Evolutionary conservation across 2,888 invertebrate genomes (phyloP).

Genomic region (Phortica magna): DNA sequence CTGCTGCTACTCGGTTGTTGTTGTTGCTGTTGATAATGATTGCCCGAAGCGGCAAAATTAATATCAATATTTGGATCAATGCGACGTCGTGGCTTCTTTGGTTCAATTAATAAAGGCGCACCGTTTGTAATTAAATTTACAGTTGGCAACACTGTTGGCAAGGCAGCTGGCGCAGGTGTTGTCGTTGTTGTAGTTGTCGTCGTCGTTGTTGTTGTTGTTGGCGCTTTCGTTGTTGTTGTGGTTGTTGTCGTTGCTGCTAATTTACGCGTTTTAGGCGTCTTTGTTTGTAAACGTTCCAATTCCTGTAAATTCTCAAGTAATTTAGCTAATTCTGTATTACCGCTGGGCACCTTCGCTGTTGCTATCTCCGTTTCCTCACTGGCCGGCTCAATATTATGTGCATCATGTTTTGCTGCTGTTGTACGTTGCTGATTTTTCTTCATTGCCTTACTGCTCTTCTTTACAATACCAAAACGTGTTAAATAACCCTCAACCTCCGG

Average conservation of each 20-base stretch:
- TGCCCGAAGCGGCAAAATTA: constrained; percentile 64
- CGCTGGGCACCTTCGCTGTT: constrained; percentile 62
- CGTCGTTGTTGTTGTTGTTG: constrained; percentile 33
- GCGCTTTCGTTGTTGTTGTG: constrained; percentile 33
- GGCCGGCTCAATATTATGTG: constrained; percentile 57
- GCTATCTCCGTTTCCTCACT: constrained; percentile 69
- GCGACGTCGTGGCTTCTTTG: constrained; percentile 71
- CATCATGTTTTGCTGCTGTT: constrained; percentile 8
- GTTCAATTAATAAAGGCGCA: constrained; percentile 65
- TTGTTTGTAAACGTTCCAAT: constrained; percentile 68
- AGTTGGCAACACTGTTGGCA: constrained; percentile 48
- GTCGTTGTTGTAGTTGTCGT: constrained; percentile 39
- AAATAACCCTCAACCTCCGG: constrained; percentile 76
- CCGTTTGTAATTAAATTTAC: constrained; percentile 69
- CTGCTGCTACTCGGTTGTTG: constrained; percentile 46
- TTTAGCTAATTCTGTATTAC: constrained; percentile 76
- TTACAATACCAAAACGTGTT: constrained; percentile 77
- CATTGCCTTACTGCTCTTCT: constrained; percentile 70
- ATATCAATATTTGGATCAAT: constrained; percentile 73
- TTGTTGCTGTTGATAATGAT: constrained; percentile 46
- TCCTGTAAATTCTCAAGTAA: constrained; percentile 78
- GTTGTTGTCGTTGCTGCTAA: constrained; percentile 39
- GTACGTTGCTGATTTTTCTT: constrained; percentile 55
- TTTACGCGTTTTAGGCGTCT: constrained; percentile 42
- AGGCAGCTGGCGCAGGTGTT: constrained; percentile 52